A percentile compares a stretch with the other conserved stretches of the same genome.
Evolutionary conservation across 2,888 invertebrate species (phyloP).

Genomic region (Myopa tessellatipennis): DNA sequence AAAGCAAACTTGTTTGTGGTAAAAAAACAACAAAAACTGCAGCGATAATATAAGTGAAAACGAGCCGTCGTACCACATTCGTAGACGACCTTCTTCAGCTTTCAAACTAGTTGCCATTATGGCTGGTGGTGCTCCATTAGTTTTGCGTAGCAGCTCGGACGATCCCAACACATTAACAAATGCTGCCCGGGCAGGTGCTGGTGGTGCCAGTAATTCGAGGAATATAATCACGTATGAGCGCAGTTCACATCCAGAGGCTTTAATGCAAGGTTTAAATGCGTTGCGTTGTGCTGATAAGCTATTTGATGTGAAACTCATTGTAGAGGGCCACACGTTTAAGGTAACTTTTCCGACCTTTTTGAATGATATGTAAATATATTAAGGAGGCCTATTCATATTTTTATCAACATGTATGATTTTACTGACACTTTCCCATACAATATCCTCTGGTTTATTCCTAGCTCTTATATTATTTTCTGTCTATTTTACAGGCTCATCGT

Average conservation of each 20-base stretch:
- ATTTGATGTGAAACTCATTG: constrained; percentile 76
- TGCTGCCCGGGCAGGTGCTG: constrained; percentile 12
- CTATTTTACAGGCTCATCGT: constrained; percentile 72
- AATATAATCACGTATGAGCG: constrained; percentile 47
- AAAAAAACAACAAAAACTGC: constrained; percentile 5
- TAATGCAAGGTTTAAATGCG: constrained; percentile 71
- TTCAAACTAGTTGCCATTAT: constrained; percentile 32
- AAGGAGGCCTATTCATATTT: no score
- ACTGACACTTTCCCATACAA: not conserved
- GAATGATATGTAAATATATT: no score
- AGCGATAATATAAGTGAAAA: constrained; percentile 8
- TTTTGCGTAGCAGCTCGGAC: constrained; percentile 47
- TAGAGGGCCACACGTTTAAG: constrained; percentile 74
- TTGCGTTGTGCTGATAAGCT: constrained; percentile 73
- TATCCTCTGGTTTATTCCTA: no score
- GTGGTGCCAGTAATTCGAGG: constrained; percentile 42
- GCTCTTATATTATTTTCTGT: no score
- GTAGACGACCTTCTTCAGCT: not conserved
- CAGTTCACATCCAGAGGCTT: constrained; percentile 50
- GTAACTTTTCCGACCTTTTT: constrained; percentile 54
- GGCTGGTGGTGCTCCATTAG: constrained; percentile 50
- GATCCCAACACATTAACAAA: constrained; percentile 37
- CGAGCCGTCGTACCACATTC: not conserved
- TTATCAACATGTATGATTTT: not conserved
- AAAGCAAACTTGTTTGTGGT: constrained; percentile 15